A percentile compares a stretch with the other conserved stretches of the same genome.
phyloP scores from a whole-genome alignment of 92 coral and sea anemone genomes.

The Hydrozoanthus gracilis region DNA sequence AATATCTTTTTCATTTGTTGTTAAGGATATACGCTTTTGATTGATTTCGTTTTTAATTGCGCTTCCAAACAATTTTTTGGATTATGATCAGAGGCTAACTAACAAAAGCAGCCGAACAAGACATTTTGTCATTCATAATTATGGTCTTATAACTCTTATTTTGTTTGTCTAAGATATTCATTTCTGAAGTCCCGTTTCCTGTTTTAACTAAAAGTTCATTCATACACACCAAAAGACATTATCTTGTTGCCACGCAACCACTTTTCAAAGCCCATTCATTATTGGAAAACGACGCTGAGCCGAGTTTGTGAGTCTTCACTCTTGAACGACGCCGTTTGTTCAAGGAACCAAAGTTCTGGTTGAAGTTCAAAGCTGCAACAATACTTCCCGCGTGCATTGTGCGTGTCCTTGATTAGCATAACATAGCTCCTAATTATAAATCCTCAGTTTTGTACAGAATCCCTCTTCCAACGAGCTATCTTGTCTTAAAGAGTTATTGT shows the following conservation, averaged over 20 bases:
- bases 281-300: constrained; percentile 22
- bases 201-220: constrained; percentile 23
- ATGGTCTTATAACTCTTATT: too few species aligned
- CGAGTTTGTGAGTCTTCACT: background rate
- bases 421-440: background rate
- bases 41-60: too few species aligned
- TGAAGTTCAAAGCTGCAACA: background rate
- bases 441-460: background rate
- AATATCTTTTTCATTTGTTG: too few species aligned
- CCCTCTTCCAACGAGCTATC: background rate
- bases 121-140: too few species aligned
- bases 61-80: too few species aligned
- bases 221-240: constrained; percentile 17
- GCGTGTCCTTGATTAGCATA: background rate
- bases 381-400: background rate
- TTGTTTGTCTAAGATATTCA: constrained; percentile 35
- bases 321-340: background rate
- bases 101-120: too few species aligned
- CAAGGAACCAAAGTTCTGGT: background rate
- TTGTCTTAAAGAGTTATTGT: background rate
- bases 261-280: constrained; percentile 24
- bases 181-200: constrained; percentile 34
- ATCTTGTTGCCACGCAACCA: constrained; percentile 31
- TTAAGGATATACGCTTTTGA: too few species aligned
- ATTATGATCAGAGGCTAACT: too few species aligned